phyloP scores from a whole-genome alignment of 1,140 invertebrate genomes.

The Gonatopus flavifemur region DNA sequence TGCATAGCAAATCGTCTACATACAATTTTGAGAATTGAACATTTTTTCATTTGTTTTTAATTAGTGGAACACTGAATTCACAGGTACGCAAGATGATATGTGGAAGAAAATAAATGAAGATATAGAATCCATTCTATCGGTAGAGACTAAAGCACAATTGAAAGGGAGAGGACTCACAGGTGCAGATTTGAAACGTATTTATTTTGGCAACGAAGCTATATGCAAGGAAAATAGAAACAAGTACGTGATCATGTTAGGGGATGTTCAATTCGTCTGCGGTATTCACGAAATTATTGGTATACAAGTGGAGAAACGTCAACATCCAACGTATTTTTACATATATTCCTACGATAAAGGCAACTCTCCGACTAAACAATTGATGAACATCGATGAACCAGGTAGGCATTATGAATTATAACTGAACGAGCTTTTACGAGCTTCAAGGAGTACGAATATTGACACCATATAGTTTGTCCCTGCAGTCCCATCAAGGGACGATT shows the following conservation, averaged over 20 bases:
- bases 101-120: background rate
- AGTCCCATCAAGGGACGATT: too few relatives aligned
- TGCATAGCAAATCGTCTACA: too few relatives aligned
- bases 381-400: constrained; percentile 15
- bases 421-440: too few relatives aligned
- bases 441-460: too few relatives aligned
- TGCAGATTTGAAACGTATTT: constrained; percentile 29
- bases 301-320: constrained; percentile 35
- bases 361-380: constrained; percentile 1
- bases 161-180: constrained; percentile 15
- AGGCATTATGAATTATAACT: too few relatives aligned
- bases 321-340: constrained; percentile 56
- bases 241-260: constrained; percentile 50
- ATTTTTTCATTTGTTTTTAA: too few relatives aligned
- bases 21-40: too few relatives aligned
- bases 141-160: background rate
- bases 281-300: constrained; percentile 48
- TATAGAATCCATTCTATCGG: constrained; percentile 6
- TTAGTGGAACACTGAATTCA: too few relatives aligned
- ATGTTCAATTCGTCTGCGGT: constrained; percentile 52
- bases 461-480: too few relatives aligned
- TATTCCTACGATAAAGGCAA: constrained; percentile 48
- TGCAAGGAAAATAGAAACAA: constrained; percentile 29
- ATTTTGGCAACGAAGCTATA: constrained; percentile 44
- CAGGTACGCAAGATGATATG: background rate